Evolutionary conservation across 2,797 vertebrate species (phyloP), one percentile per base, ranked within the genome.

Genomic region (Silurus aristotelis): DNA sequence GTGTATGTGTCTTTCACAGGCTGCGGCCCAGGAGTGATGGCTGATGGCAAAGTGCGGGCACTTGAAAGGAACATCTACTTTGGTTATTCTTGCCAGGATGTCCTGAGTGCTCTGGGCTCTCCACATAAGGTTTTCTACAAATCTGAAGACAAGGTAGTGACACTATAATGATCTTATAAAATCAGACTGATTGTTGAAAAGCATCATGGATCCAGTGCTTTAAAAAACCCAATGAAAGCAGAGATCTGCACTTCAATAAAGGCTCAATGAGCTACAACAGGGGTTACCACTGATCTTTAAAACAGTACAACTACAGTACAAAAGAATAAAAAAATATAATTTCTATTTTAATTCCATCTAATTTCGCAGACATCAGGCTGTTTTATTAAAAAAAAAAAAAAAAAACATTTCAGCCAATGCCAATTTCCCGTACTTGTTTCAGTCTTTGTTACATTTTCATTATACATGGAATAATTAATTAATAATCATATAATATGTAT

Each of bases 41-140:
- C 96, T 0, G 98, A 99, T 88, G 93, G 97, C 79, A 99, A 99
- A 94, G 95, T 99, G 90, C 95, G 96, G 91, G 96, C 94, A 20
- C 93, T 98, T 22, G 98, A 99, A 88, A 96, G 97, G 85, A 96
- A 93, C 5, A 98, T 99, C 83, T 97, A 95, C 94, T 99, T 99
- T 19, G 98, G 98, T 63, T 97, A 99, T 90, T 99, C 97, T 0
- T 99, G 98, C 94, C 97, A 99, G 94, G 97, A 99, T 83, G 97
- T 99, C 73, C 94, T 99, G 86, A 96, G 97, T 73, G 96, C 96
- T 90, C 91, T 99, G 91, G 98, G 98, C 14, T 98, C 97, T 13
- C 98, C 98, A 5, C 97, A 99, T 92, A 99, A 99, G 92, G 95
- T 99, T 92, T 99, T 99, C 94, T 99, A 99, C 94, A 99, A 99